Conservation (phyloP, 2,797 vertebrate species). For the Phylloscopus collybita region DNA sequence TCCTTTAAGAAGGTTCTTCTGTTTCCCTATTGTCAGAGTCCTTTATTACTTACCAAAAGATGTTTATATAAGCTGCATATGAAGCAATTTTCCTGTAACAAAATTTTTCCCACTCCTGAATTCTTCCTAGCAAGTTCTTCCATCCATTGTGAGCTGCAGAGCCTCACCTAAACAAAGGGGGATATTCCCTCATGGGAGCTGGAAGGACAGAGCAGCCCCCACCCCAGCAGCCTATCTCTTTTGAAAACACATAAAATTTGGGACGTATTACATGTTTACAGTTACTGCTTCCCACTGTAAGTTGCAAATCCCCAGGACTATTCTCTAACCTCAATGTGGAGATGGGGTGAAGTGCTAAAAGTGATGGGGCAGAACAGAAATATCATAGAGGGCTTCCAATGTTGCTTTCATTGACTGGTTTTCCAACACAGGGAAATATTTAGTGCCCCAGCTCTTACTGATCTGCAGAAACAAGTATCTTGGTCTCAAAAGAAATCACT, state of each 20-base stretch:
- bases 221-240: neutral
- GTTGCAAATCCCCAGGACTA: neutral
- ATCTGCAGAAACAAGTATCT: neutral
- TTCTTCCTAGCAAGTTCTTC: neutral
- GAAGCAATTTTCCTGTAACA: neutral
- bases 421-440: neutral
- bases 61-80: neutral
- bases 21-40: neutral
- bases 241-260: neutral
- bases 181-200: neutral
- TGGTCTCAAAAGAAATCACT: neutral
- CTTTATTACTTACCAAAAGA: neutral
- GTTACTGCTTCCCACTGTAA: neutral
- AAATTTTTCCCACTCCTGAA: neutral
- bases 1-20: neutral
- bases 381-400: neutral
- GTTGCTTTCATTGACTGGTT: neutral
- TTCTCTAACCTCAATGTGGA: neutral
- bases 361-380: neutral
- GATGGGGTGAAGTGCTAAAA: neutral
- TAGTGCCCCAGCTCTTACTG: neutral
- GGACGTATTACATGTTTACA: neutral
- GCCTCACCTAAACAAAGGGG: neutral
- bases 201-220: neutral
- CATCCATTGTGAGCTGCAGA: neutral